Evolutionary conservation across 2,113 vertebrate species (phyloP).

Genomic region (Ranitomeya imitator): DNA sequence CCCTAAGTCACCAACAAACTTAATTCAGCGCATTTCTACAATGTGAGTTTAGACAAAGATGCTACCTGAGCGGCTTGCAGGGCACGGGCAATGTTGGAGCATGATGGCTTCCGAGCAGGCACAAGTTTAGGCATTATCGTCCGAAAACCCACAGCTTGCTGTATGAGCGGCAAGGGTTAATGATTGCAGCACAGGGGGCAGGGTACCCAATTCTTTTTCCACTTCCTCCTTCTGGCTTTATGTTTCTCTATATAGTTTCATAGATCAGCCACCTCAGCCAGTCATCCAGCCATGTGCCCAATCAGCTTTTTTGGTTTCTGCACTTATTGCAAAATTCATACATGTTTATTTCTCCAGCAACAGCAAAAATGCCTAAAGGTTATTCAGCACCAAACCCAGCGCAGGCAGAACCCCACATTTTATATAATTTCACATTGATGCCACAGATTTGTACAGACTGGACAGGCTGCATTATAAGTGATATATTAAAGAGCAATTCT

Average conservation of each 20-base stretch:
- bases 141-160: neutral
- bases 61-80: neutral
- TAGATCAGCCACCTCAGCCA: conserved; percentile 13
- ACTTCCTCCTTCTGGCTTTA: conserved; percentile 38
- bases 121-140: neutral
- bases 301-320: conserved; percentile 28
- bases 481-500: no score
- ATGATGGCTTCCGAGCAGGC: neutral
- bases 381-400: neutral
- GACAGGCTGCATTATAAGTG: neutral
- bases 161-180: neutral
- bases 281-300: conserved; percentile 5
- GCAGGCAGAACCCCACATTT: no score
- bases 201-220: conserved; percentile 2
- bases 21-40: neutral
- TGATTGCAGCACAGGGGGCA: conserved; percentile 4
- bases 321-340: conserved; percentile 11
- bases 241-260: conserved; percentile 23
- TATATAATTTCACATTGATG: neutral
- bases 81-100: neutral
- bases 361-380: neutral
- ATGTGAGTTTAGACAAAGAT: neutral
- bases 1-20: neutral
- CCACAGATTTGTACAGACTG: neutral
- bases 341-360: conserved; percentile 12